Evolutionary conservation across 2,888 invertebrate genomes (phyloP), one percentile per base, ranked within the genome.

Genomic region (Pyrgus malvae): DNA sequence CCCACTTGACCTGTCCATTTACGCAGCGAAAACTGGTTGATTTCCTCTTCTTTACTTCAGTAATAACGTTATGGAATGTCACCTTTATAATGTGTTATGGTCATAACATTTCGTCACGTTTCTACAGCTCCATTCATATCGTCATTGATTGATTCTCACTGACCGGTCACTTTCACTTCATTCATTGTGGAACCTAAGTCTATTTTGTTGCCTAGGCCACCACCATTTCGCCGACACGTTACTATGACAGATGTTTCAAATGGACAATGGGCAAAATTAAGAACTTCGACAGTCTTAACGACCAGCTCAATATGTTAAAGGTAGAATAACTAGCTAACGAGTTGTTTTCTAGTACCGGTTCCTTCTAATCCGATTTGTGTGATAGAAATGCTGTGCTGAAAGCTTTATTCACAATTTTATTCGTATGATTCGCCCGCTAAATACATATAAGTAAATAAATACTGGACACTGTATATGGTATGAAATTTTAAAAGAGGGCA

Each of bases 1-100:
- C 54, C 38, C 31, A 54, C 40, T 41, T 46, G 46, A 68, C 68
- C 69, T 64, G 61, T 51, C 76, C 70, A 61, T 74, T 67, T 68
- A 68, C 48, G 74, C 48, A 62, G 74, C 61, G 76, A 76, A 74
- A 76, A 71, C 66, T 61, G 59, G 63, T 64, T 67, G 70, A 70
- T 70, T 68, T 57, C 37, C 58, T 55, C 56, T 56, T 21, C 23
- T 31, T 55, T 55, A 59, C 46, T 55, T 46, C 50, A 42, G 56
- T 51, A 48, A 57, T 44, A 48, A 17, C 49, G 56, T 45, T 45
- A 40, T 40, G 45, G 44, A 44, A 57, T 61, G 42, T 27, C 48
- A 1, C n/a, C 4, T 55, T 55, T 62, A 56, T 56, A 53, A 55
- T 56, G 33, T 45, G 42, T 51, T 65, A 68, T 61, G 69, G 67